A percentile compares a stretch with the other conserved stretches of the same genome.
These are phyloP conservation scores for Mus spretus DNA, from an alignment of 2,797 vertebrate species.

Conservation along the genomic window DNA sequence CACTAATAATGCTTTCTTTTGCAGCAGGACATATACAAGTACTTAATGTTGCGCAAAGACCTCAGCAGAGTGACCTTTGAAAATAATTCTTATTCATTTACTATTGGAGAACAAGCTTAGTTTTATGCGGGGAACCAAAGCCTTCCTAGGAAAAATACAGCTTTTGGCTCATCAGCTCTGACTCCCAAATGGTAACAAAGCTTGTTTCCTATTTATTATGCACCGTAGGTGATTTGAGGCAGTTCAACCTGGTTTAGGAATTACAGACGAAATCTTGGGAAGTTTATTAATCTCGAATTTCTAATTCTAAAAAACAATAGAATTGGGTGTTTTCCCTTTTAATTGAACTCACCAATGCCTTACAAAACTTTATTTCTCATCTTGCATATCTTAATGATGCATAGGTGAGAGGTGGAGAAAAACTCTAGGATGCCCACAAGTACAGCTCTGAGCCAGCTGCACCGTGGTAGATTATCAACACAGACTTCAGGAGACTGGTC, in stretches of 20 bases:
- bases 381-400: neutral
- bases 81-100: constrained; percentile 12
- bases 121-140: neutral
- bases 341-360: neutral
- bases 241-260: neutral
- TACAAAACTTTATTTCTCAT: neutral
- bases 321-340: neutral
- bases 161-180: neutral
- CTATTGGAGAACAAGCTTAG: neutral
- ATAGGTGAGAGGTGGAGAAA: neutral
- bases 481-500: neutral
- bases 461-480: neutral
- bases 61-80: constrained; percentile 3
- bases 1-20: neutral
- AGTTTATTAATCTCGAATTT: neutral
- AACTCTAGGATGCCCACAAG: neutral
- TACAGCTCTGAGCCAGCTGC: neutral
- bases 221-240: neutral
- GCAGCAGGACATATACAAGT: neutral
- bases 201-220: neutral
- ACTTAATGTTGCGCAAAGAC: neutral
- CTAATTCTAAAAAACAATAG: neutral
- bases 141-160: neutral
- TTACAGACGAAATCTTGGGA: neutral
- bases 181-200: neutral